A percentile compares a stretch with the other conserved stretches of the same genome.
Conservation (phyloP, 2,888 invertebrate species). For the Microdon myrmicae region DNA sequence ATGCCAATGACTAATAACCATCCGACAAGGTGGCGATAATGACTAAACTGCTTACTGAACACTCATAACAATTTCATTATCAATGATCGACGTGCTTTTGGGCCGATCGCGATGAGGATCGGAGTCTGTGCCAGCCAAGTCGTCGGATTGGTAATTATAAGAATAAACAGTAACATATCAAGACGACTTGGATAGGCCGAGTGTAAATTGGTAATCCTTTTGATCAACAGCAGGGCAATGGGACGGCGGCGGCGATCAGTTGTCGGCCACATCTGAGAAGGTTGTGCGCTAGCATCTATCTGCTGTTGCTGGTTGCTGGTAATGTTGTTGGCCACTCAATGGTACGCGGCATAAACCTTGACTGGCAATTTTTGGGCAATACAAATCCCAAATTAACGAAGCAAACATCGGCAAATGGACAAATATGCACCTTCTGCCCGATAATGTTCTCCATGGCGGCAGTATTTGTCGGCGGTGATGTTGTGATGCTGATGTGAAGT, state of each 20-base stretch:
- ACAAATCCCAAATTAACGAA: slow-evolving; percentile 48
- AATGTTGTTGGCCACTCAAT: slow-evolving; percentile 20
- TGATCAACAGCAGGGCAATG: slow-evolving; percentile 31
- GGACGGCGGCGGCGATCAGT: no score
- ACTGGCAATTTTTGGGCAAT: slow-evolving; percentile 49
- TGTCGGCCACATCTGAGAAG: slow-evolving; percentile 38
- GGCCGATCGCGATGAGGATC: slow-evolving; percentile 2
- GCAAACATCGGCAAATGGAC: slow-evolving; percentile 45
- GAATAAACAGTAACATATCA: slow-evolving; percentile 43
- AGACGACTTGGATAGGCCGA: slow-evolving; percentile 40
- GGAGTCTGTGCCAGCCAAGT: slow-evolving; percentile 36
- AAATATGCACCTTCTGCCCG: slow-evolving; percentile 37
- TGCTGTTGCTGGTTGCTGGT: slow-evolving; percentile 10
- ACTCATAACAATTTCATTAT: slow-evolving; percentile 44
- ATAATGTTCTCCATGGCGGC: slow-evolving; percentile 21
- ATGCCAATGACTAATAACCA: slow-evolving; percentile 33
- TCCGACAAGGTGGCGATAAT: slow-evolving; percentile 21
- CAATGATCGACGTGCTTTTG: slow-evolving; percentile 16
- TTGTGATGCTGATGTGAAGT: not conserved
- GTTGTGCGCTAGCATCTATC: slow-evolving; percentile 32
- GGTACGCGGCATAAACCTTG: slow-evolving; percentile 37
- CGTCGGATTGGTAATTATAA: slow-evolving; percentile 45
- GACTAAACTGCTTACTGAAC: slow-evolving; percentile 28
- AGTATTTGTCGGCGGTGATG: slow-evolving; percentile 26
- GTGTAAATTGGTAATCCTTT: slow-evolving; percentile 51